A percentile compares a stretch with the other conserved stretches of the same genome.
These are phyloP conservation scores for Ferdinandea cuprea DNA, from an alignment of 2,888 invertebrate genomes.

Conservation along the genomic window DNA sequence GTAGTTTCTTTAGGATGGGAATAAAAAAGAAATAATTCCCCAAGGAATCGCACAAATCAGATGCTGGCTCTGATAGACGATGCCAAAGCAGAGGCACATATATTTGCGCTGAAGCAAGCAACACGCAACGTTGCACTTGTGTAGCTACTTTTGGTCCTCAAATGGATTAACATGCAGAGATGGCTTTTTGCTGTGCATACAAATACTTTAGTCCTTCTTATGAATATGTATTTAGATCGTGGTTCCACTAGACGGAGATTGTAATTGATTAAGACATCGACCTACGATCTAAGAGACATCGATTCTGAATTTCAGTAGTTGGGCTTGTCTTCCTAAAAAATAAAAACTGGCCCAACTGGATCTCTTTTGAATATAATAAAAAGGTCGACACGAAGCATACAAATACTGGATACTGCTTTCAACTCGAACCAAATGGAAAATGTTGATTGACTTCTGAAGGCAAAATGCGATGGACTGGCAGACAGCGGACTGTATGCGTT, in stretches of 20 bases:
- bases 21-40: background rate
- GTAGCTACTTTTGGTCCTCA: slow-evolving; percentile 15
- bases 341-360: slow-evolving; percentile 36
- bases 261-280: slow-evolving; percentile 66
- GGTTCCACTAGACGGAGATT: slow-evolving; percentile 23
- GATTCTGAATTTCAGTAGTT: slow-evolving; percentile 27
- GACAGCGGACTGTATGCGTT: slow-evolving; percentile 1
- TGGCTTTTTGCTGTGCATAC: slow-evolving; percentile 11
- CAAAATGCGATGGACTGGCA: slow-evolving; percentile 6
- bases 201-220: slow-evolving; percentile 31
- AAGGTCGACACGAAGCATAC: slow-evolving; percentile 12
- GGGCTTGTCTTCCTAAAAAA: slow-evolving; percentile 1
- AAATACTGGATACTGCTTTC: slow-evolving; percentile 9
- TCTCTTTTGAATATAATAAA: slow-evolving; percentile 43
- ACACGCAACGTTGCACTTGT: slow-evolving; percentile 49
- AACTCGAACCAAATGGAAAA: slow-evolving; percentile 18
- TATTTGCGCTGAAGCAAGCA: background rate
- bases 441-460: slow-evolving; percentile 49
- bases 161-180: slow-evolving; percentile 39
- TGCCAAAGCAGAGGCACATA: background rate
- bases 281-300: slow-evolving; percentile 36
- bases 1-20: slow-evolving; percentile 16
- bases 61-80: slow-evolving; percentile 29
- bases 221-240: slow-evolving; percentile 44
- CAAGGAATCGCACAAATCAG: slow-evolving; percentile 20